phyloP scores from a whole-genome alignment of 1,140 invertebrate species.

The Andrena cerasifolii region DNA sequence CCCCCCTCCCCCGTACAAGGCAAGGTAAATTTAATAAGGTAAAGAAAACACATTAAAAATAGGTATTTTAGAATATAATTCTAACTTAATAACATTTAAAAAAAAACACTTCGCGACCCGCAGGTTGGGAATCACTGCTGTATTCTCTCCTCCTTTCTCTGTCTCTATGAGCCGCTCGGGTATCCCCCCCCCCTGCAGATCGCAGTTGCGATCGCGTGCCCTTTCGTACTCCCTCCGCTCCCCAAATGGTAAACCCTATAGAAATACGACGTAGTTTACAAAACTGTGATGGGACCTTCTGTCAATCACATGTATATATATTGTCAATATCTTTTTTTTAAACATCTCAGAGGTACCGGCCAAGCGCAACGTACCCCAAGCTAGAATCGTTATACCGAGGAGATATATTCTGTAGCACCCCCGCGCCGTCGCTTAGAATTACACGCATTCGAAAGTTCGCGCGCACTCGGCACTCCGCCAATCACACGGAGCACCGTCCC shows the following conservation, averaged over 20 bases:
- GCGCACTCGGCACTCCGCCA: slow-evolving; percentile 2
- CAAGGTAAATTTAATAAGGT: too few species aligned
- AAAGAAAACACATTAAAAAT: too few species aligned
- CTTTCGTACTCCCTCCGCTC: slow-evolving; percentile 18
- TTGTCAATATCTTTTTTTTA: slow-evolving; percentile 52
- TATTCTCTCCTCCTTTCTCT: background rate
- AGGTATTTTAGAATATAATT: too few species aligned
- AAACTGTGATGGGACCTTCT: slow-evolving; percentile 50
- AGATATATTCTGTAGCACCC: slow-evolving; percentile 33
- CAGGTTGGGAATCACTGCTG: too few species aligned
- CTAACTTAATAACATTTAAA: too few species aligned
- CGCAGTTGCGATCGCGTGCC: background rate
- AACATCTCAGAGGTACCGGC: slow-evolving; percentile 44
- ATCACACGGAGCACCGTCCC: slow-evolving; percentile 8
- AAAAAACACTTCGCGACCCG: too few species aligned
- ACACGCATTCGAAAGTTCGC: slow-evolving; percentile 44
- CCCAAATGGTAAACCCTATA: slow-evolving; percentile 39
- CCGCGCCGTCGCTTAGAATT: slow-evolving; percentile 36
- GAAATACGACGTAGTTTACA: slow-evolving; percentile 52
- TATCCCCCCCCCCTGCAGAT: too few species aligned
- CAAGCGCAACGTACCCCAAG: slow-evolving; percentile 41
- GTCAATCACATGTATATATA: slow-evolving; percentile 55
- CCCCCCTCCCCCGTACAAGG: too few species aligned
- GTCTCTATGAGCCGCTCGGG: too few species aligned
- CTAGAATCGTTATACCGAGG: slow-evolving; percentile 40